These are phyloP conservation scores for Dryococelus australis DNA, from an alignment of 2,888 invertebrate genomes.

Conservation along the genomic window DNA sequence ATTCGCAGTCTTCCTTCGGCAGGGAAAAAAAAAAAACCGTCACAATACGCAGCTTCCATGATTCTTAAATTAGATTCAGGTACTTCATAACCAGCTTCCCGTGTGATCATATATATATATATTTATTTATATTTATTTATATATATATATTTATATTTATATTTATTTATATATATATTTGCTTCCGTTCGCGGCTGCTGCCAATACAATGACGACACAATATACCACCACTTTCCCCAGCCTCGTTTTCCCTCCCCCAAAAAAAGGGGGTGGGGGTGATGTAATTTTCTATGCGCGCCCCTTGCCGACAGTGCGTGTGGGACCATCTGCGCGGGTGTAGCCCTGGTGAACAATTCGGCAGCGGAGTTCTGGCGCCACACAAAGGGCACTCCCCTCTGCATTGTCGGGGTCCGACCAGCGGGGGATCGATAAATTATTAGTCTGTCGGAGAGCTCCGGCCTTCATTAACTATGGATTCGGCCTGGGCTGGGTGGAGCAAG, in stretches of 20 bases:
- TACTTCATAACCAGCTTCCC: no score
- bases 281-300: background rate
- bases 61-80: no score
- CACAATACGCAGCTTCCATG: no score
- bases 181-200: background rate
- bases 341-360: background rate
- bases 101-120: no score
- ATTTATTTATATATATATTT: no score
- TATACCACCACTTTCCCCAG: background rate
- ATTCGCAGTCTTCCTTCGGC: no score
- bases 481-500: background rate
- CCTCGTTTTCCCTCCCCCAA: background rate
- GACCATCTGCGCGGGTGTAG: no score
- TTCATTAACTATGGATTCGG: background rate
- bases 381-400: background rate
- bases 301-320: background rate
- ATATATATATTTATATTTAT: no score
- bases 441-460: background rate
- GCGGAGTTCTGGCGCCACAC: background rate
- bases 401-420: background rate
- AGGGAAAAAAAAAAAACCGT: no score
- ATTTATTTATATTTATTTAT: no score
- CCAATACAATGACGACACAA: background rate
- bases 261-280: background rate
- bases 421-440: constrained; percentile 12